Base-by-base conservation (phyloP, 2,113 vertebrate species). In the Sprattus sprattus region DNA sequence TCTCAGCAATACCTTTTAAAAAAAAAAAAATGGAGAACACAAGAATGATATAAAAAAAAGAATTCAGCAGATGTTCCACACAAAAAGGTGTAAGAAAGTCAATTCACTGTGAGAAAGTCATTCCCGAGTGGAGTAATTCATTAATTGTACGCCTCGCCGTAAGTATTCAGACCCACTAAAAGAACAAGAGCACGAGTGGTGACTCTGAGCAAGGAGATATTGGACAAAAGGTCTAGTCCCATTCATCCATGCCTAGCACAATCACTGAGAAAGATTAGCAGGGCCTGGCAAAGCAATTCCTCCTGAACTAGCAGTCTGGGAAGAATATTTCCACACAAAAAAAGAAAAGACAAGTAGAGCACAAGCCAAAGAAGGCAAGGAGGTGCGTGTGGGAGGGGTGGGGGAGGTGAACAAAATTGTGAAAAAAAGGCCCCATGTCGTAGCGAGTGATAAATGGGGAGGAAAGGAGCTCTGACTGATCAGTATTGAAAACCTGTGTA, bases 361-460 rank as follows among this genome's bases (percentile, higher is more conserved):
- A 22, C 25, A 60, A 88, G 44, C 83, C 50, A 60, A 15, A 18
- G 45, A 50, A 60, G 57, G 20, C 20, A 81, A 32, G 15, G 1
- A 60, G 54, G 28, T 16, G 71, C 13, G 11, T 78, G 90, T 25
- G 71, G 32, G 81, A 25, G 83, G 11, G 50, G n/a, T 16, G 81
- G 84, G 86, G 50, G 87, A 25, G 45, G 52, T 4, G 54, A 22
- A 60, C 22, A 57, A 60, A 57, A 20, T 22, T 18, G 54, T 20
- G 54, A 71, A 46, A 47, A 47, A 80, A 15, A 54, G 22, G 32
- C 71, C 32, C 28, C 71, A 78, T 13, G 28, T 78, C 28, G 28
- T 8, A 32, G 25, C 28, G 60, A 71, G 91, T 93, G 93, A 95
- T 93, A 91, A 94, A 95, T 94, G 93, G 94, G 92, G 83, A 82